These are phyloP conservation scores for Heliconius ethilla DNA, from an alignment of 2,888 invertebrate species.

Conservation along the genomic window DNA sequence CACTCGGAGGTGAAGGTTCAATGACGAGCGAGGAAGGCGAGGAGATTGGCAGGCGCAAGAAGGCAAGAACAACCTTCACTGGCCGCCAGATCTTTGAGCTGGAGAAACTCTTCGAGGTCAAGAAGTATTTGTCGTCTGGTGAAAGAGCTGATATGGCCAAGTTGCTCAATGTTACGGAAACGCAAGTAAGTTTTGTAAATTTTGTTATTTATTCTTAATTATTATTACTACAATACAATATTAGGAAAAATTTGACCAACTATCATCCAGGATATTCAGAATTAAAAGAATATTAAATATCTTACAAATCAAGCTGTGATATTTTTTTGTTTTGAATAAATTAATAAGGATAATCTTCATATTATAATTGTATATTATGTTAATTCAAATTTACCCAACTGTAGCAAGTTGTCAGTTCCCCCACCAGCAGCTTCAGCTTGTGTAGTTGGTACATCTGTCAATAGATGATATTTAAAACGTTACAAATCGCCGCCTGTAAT, in stretches of 20 bases:
- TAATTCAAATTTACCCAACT: no score
- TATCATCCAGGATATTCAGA: no score
- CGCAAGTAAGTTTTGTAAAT: constrained; percentile 87
- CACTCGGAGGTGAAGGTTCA: constrained; percentile 72
- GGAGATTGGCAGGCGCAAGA: constrained; percentile 88
- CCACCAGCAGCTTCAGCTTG: not conserved
- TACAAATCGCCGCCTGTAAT: constrained; percentile 55
- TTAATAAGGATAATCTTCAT: no score
- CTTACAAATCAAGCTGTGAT: no score
- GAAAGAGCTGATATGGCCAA: constrained; percentile 97
- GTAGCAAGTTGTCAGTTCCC: not conserved
- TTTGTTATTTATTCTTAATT: not conserved
- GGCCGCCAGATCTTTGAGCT: constrained; percentile 98
- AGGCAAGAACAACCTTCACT: constrained; percentile 97
- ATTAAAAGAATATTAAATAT: no score
- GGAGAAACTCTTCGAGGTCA: constrained; percentile 97
- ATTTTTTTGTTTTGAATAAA: no score
- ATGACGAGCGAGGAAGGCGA: constrained; percentile 78
- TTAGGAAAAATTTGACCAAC: no score
- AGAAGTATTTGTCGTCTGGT: constrained; percentile 97
- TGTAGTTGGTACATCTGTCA: constrained; percentile 34
- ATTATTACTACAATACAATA: no score
- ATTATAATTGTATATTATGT: no score
- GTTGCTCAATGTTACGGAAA: constrained; percentile 95
- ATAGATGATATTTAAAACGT: constrained; percentile 34